Evolutionary conservation across 2,888 invertebrate species (phyloP).

Genomic region (Isoperla grammatica): DNA sequence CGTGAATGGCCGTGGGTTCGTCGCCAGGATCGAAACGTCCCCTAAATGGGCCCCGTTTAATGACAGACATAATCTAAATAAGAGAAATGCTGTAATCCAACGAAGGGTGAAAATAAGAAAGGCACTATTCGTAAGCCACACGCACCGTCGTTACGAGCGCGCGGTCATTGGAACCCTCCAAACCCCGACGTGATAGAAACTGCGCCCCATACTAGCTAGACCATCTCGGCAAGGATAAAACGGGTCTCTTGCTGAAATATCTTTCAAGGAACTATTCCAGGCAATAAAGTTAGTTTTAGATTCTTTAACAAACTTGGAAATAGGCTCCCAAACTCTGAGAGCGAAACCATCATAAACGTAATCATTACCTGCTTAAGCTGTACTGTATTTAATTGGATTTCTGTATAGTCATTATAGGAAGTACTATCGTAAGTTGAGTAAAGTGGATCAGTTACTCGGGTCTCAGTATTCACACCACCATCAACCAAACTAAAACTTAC

Average conservation of each 20-base stretch:
- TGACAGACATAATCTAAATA: slow-evolving; percentile 8
- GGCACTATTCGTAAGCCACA: background rate
- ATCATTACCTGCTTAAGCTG: slow-evolving; percentile 12
- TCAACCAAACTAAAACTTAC: no score
- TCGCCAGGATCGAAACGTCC: background rate
- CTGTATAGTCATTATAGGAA: slow-evolving; percentile 8
- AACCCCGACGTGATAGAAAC: no score
- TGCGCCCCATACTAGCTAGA: no score
- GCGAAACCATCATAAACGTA: slow-evolving; percentile 10
- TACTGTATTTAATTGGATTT: slow-evolving; percentile 10
- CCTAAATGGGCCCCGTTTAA: background rate
- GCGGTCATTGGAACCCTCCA: no score
- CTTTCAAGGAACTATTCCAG: background rate
- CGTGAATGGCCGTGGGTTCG: background rate
- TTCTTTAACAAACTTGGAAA: slow-evolving; percentile 7
- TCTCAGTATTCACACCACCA: no score
- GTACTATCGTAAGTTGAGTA: no score
- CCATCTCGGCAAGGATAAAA: background rate
- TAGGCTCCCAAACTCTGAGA: background rate
- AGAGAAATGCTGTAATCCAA: slow-evolving; percentile 2
- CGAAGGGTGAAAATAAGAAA: background rate
- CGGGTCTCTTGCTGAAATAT: background rate
- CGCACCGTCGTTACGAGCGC: no score
- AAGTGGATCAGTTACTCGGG: no score
- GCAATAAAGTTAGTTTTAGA: background rate